Conservation (phyloP, 2,113 vertebrate genomes). For the Apteryx mantelli region DNA sequence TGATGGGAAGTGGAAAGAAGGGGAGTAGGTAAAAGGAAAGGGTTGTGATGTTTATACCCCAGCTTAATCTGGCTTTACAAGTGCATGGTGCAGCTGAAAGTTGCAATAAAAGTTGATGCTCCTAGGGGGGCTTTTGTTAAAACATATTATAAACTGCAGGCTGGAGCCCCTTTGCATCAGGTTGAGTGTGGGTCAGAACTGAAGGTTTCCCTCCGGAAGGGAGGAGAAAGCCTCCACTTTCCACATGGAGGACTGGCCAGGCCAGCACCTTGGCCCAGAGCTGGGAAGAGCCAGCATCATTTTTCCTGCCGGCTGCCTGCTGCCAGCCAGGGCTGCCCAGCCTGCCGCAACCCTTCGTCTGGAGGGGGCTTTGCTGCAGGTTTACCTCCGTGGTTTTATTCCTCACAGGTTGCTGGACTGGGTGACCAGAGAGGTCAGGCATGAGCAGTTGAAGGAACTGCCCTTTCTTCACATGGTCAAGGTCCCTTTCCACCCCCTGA, state of each 20-base stretch:
- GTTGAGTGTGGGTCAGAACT: neutral
- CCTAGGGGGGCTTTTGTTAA: neutral
- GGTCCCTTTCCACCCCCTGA: neutral
- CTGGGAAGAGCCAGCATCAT: neutral
- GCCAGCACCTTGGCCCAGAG: neutral
- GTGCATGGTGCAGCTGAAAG: neutral
- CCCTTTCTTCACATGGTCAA: neutral
- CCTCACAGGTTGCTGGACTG: rapidly evolving
- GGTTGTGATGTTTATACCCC: neutral
- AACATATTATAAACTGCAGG: neutral
- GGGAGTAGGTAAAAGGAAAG: neutral
- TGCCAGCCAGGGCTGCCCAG: neutral
- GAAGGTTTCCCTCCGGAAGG: neutral
- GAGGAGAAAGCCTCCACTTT: neutral
- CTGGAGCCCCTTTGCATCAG: neutral
- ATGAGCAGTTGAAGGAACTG: neutral
- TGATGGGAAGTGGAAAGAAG: neutral
- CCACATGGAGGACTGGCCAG: neutral
- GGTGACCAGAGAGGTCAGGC: neutral
- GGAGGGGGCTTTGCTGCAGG: neutral
- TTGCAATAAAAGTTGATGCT: slow-evolving; percentile 24
- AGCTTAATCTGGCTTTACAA: slow-evolving; percentile 39
- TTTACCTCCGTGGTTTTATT: neutral
- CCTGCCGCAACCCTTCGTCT: too few relatives aligned
- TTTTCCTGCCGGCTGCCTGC: neutral